phyloP scores from a whole-genome alignment of 2,888 invertebrate genomes.

The Crepidodera aurea region DNA sequence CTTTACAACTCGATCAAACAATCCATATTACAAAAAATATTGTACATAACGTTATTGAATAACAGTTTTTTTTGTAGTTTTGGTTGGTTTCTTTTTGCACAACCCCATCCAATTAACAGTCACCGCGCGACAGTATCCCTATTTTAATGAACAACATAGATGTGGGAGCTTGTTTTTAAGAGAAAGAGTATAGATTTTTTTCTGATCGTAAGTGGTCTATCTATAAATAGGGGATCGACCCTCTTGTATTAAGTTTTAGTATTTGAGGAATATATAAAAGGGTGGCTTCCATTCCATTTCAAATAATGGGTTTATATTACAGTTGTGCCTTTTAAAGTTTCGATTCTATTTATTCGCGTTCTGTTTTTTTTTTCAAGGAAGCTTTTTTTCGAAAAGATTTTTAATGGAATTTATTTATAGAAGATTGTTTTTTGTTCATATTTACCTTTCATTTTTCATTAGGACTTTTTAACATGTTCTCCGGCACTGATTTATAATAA shows the following conservation, averaged over 20 bases:
- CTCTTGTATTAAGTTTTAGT: slow-evolving; percentile 39
- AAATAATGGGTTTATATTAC: slow-evolving; percentile 39
- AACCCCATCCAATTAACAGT: no score
- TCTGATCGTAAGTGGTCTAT: slow-evolving; percentile 36
- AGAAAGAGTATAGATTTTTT: slow-evolving; percentile 35
- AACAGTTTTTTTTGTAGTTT: no score
- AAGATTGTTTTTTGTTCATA: not conserved
- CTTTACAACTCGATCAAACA: no score
- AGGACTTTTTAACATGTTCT: no score
- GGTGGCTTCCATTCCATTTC: slow-evolving; percentile 35
- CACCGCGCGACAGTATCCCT: not conserved
- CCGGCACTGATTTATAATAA: no score
- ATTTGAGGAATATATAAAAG: slow-evolving; percentile 40
- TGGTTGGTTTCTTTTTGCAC: no score
- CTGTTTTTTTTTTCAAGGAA: slow-evolving; percentile 15
- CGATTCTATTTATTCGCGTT: slow-evolving; percentile 26
- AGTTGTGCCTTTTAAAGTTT: slow-evolving; percentile 26
- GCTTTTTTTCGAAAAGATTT: not conserved
- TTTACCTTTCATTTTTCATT: no score
- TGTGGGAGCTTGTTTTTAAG: slow-evolving; percentile 26
- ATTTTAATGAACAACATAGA: not conserved
- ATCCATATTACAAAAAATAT: no score
- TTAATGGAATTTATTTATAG: not conserved
- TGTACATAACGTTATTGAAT: no score
- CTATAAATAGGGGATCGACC: slow-evolving; percentile 38